Evolutionary conservation across 2,888 invertebrate genomes (phyloP).

Genomic region (Oxystoma pomonae): DNA sequence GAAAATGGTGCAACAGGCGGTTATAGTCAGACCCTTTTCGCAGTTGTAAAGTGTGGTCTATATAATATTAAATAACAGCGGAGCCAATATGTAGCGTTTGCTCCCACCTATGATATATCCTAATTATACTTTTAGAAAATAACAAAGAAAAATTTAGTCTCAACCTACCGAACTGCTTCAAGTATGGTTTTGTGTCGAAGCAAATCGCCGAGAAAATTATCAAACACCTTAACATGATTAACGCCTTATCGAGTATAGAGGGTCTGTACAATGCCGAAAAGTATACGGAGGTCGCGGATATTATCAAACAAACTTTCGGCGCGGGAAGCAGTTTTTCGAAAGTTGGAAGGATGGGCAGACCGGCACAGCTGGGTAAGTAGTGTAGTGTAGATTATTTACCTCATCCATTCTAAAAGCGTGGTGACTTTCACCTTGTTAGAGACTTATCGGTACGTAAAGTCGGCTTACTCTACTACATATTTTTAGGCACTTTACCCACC

Average conservation of each 20-base stretch:
- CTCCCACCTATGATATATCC: too few relatives aligned
- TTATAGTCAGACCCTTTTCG: too few relatives aligned
- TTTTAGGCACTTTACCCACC: too few relatives aligned
- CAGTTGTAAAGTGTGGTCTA: too few relatives aligned
- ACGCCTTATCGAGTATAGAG: conserved; percentile 60
- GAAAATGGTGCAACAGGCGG: too few relatives aligned
- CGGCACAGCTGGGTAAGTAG: conserved; percentile 49
- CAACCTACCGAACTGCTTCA: conserved; percentile 52
- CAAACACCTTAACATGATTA: conserved; percentile 52
- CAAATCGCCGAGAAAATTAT: conserved; percentile 50
- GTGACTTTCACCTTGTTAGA: too few relatives aligned
- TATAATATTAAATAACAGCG: too few relatives aligned
- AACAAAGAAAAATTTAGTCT: conserved; percentile 41
- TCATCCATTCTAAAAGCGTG: too few relatives aligned
- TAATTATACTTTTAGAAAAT: conserved; percentile 29
- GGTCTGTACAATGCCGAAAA: conserved; percentile 61
- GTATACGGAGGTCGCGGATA: conserved; percentile 62
- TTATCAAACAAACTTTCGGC: conserved; percentile 65
- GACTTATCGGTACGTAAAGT: too few relatives aligned
- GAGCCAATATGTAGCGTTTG: too few relatives aligned
- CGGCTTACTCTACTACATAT: too few relatives aligned
- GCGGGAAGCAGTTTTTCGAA: conserved; percentile 28
- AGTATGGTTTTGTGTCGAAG: conserved; percentile 50
- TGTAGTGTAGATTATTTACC: conserved; percentile 11
- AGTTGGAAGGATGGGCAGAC: conserved; percentile 54